Conservation (phyloP, 1,140 invertebrate species). For the Cecropterus lyciades region DNA sequence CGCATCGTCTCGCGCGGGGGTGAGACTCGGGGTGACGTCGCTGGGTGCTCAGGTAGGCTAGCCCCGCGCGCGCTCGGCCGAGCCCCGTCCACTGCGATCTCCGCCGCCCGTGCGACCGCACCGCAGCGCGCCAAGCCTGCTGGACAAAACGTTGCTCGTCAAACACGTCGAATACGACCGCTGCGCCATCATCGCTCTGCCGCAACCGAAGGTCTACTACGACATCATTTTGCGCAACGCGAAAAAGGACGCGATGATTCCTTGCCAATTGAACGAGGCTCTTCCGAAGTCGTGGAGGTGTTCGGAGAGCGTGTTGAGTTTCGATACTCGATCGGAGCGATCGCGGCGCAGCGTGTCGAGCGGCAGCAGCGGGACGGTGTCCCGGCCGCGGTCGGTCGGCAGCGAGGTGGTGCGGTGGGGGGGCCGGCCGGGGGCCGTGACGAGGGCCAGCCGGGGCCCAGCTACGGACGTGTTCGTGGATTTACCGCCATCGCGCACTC, state of each 20-base stretch:
- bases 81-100: conserved; percentile 64
- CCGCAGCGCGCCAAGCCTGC: conserved; percentile 66
- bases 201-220: conserved; percentile 71
- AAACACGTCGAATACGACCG: conserved; percentile 73
- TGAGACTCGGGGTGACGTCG: conserved; percentile 89
- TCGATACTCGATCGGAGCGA: conserved; percentile 57
- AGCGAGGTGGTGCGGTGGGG: conserved; percentile 73
- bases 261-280: conserved; percentile 64
- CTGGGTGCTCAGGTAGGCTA: conserved; percentile 89
- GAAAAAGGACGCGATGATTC: conserved; percentile 58
- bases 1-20: conserved; percentile 81
- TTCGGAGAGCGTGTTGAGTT: conserved; percentile 71
- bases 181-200: conserved; percentile 77
- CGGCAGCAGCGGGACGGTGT: conserved; percentile 54
- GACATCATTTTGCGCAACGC: conserved; percentile 66
- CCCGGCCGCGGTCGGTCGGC: conserved; percentile 44
- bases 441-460: conserved; percentile 79
- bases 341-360: conserved; percentile 66
- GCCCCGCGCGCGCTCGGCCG: conserved; percentile 80
- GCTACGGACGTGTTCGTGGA: conserved; percentile 75
- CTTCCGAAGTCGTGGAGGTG: conserved; percentile 78
- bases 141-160: conserved; percentile 74
- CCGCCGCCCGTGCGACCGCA: conserved; percentile 55
- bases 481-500: conserved; percentile 75
- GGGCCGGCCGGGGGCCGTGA: conserved; percentile 76